Conservation (phyloP, 2,888 invertebrate species). For the Cosmorhoe ocellata region DNA sequence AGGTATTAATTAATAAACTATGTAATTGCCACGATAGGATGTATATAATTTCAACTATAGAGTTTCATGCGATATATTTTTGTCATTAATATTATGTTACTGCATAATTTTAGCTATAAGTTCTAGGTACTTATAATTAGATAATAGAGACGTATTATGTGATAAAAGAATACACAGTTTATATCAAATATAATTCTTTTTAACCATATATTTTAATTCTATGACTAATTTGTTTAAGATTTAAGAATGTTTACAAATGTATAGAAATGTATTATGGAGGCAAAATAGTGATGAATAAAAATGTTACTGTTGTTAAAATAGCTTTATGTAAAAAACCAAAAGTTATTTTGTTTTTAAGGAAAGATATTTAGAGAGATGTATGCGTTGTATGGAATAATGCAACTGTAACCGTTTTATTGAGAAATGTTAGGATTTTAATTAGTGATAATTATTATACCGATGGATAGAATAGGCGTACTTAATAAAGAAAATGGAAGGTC, state of each 20-base stretch:
- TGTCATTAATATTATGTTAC: slow-evolving; percentile 63
- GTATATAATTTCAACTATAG: slow-evolving; percentile 48
- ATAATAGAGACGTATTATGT: slow-evolving; percentile 46
- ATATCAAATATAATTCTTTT: slow-evolving; percentile 56
- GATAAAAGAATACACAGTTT: slow-evolving; percentile 37
- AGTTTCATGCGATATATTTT: slow-evolving; percentile 56
- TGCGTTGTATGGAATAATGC: no score
- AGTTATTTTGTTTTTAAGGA: slow-evolving; percentile 79
- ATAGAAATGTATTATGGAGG: slow-evolving; percentile 57
- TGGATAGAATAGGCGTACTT: slow-evolving; percentile 24
- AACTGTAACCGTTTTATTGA: slow-evolving; percentile 36
- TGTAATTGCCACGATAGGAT: slow-evolving; percentile 60
- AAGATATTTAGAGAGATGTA: slow-evolving; percentile 44
- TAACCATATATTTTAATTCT: slow-evolving; percentile 55
- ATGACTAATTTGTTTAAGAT: slow-evolving; percentile 38
- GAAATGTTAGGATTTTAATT: slow-evolving; percentile 31
- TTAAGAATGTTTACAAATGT: slow-evolving; percentile 49
- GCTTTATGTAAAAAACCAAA: slow-evolving; percentile 80
- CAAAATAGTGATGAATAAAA: slow-evolving; percentile 62
- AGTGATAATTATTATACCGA: slow-evolving; percentile 25
- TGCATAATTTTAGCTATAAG: slow-evolving; percentile 77
- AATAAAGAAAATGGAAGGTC: slow-evolving; percentile 22
- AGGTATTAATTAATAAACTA: slow-evolving; percentile 44
- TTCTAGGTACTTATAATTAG: slow-evolving; percentile 48
- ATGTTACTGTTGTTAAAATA: slow-evolving; percentile 77